Conservation (phyloP, 1,140 invertebrate genomes). For the Hycleus cichorii region DNA sequence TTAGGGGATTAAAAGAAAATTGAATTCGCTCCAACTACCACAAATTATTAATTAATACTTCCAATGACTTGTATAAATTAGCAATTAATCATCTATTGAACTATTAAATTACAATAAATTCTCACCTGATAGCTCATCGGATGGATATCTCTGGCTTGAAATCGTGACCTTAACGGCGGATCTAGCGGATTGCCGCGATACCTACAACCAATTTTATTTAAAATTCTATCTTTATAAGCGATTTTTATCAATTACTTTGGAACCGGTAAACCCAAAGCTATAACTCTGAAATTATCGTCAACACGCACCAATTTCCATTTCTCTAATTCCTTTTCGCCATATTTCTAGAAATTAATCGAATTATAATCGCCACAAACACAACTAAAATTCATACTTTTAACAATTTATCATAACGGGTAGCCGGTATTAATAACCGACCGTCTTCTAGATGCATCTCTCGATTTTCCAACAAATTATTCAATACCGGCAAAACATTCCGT, state of each 20-base stretch:
- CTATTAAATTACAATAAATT: background rate
- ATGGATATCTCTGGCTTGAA: conserved; percentile 83
- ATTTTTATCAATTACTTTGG: conserved; percentile 47
- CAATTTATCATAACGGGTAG: conserved; percentile 84
- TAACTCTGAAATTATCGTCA: conserved; percentile 84
- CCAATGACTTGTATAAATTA: too few relatives aligned
- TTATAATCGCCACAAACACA: conserved; percentile 14
- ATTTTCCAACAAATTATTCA: conserved; percentile 99
- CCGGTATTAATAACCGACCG: conserved; percentile 85
- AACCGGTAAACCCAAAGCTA: conserved; percentile 82
- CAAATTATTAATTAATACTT: background rate
- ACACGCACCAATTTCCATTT: conserved; percentile 82
- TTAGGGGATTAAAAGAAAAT: too few relatives aligned
- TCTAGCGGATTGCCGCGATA: conserved; percentile 91
- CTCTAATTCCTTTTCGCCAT: conserved; percentile 71
- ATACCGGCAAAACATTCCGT: conserved; percentile 89
- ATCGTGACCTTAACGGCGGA: conserved; percentile 89
- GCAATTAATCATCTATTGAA: too few relatives aligned
- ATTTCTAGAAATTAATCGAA: conserved; percentile 49
- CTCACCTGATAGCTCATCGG: conserved; percentile 54
- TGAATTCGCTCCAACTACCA: too few relatives aligned
- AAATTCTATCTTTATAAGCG: background rate
- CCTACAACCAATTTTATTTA: conserved; percentile 32
- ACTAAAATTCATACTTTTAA: conserved; percentile 53
- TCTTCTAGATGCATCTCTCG: conserved; percentile 98